These are phyloP conservation scores for Botrylloides violaceus DNA, from an alignment of 23 tunicate species.

Conservation along the genomic window DNA sequence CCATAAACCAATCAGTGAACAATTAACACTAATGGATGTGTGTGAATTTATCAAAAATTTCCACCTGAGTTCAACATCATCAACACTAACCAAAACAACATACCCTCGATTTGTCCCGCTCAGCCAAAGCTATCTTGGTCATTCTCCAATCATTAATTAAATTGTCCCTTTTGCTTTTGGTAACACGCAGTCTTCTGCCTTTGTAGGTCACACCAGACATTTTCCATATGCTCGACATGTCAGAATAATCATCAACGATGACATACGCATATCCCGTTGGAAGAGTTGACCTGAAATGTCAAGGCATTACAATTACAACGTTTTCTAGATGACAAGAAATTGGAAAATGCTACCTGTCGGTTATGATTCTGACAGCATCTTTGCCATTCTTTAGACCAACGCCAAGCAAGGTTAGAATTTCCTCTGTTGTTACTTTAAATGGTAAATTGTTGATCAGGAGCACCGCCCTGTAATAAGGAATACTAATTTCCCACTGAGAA, in stretches of 20 bases:
- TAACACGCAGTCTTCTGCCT: background rate
- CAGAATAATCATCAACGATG: slow-evolving; percentile 1
- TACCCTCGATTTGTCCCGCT: slow-evolving; percentile 18
- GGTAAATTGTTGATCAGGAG: slow-evolving; percentile 16
- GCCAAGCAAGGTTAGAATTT: slow-evolving; percentile 5
- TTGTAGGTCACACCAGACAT: background rate
- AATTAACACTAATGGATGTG: no score
- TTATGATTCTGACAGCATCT: background rate
- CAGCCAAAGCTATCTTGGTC: slow-evolving; percentile 14
- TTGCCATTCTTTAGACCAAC: slow-evolving; percentile 12
- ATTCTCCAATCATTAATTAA: slow-evolving; percentile 4
- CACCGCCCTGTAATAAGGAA: slow-evolving; percentile 3
- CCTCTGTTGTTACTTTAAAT: slow-evolving; percentile 2
- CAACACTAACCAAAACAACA: no score
- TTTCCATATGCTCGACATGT: slow-evolving; percentile 5
- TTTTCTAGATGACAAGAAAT: background rate
- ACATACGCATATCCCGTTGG: slow-evolving; percentile 21
- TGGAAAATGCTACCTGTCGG: slow-evolving; percentile 9
- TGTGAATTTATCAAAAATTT: no score
- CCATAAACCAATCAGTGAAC: no score
- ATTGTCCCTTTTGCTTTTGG: background rate
- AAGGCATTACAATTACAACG: background rate
- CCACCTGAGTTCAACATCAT: no score
- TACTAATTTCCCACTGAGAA: no score
- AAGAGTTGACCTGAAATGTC: background rate